These are phyloP conservation scores for Habrosyne pyritoides DNA, from an alignment of 2,888 invertebrate genomes.

Conservation along the genomic window DNA sequence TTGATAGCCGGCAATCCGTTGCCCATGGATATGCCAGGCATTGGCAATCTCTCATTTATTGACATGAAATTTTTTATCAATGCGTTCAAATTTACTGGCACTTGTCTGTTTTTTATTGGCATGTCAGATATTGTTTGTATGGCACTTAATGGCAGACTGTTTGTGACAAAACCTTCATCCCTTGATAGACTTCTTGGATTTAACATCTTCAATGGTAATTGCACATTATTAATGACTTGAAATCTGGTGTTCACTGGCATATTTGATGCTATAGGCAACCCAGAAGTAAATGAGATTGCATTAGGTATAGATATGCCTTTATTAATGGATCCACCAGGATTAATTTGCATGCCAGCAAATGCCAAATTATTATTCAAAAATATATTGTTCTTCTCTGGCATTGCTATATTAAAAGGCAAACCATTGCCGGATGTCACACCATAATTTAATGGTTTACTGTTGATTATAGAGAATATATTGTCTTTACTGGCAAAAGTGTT, in stretches of 20 bases:
- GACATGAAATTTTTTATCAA: background rate
- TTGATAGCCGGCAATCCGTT: background rate
- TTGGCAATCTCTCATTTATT: background rate
- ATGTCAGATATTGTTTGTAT: background rate
- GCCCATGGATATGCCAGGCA: background rate
- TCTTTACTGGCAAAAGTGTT: background rate
- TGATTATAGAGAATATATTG: background rate
- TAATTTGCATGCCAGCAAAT: slow-evolving; percentile 15
- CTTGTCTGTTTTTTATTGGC: background rate
- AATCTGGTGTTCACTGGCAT: slow-evolving; percentile 16
- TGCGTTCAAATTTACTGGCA: background rate
- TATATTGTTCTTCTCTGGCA: slow-evolving; percentile 12
- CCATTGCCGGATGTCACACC: slow-evolving; percentile 12
- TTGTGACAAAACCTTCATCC: slow-evolving; percentile 15
- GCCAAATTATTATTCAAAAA: slow-evolving; percentile 21
- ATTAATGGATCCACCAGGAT: slow-evolving; percentile 5
- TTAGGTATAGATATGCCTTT: background rate
- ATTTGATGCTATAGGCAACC: slow-evolving; percentile 1
- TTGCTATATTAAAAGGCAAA: slow-evolving; percentile 16
- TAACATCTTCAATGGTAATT: slow-evolving; percentile 13
- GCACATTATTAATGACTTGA: slow-evolving; percentile 14
- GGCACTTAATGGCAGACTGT: slow-evolving; percentile 4
- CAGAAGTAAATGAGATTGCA: slow-evolving; percentile 1
- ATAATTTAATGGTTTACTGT: no score
- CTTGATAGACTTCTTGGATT: slow-evolving; percentile 7